Percentiles rank a stretch among this genome's conserved stretches.
Conservation (phyloP, 2,888 invertebrate genomes). For the Sabellastarte sp. region DNA sequence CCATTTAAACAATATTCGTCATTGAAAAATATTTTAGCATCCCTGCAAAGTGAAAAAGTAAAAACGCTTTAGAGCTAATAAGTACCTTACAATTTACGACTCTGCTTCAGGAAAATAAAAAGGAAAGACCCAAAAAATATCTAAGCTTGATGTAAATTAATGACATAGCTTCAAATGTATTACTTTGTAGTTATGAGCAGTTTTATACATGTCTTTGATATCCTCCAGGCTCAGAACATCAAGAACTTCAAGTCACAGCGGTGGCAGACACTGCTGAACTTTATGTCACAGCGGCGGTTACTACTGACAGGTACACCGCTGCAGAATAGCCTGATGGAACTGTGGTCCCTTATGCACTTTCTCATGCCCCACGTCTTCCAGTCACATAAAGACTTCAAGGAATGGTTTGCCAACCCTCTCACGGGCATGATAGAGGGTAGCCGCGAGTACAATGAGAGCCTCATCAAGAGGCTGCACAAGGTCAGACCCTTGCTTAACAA, state of each 20-base stretch:
- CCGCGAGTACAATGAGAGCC: constrained; percentile 84
- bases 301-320: constrained; percentile 89
- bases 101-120: too few species aligned
- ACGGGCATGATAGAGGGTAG: constrained; percentile 94
- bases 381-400: constrained; percentile 78
- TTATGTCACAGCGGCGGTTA: constrained; percentile 84
- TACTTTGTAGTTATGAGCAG: too few species aligned
- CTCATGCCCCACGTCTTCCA: constrained; percentile 93
- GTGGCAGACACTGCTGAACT: constrained; percentile 95
- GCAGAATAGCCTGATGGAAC: constrained; percentile 95
- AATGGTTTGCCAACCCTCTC: constrained; percentile 98
- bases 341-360: constrained; percentile 97
- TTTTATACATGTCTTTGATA: too few species aligned
- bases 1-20: too few species aligned
- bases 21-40: too few species aligned
- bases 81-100: too few species aligned
- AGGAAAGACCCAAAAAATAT: too few species aligned
- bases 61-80: too few species aligned
- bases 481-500: constrained; percentile 61
- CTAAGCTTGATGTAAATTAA: too few species aligned
- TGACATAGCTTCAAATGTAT: too few species aligned
- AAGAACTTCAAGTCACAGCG: constrained; percentile 99
- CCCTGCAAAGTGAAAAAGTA: too few species aligned
- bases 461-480: constrained; percentile 87
- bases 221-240: constrained; percentile 88